Base-by-base conservation (phyloP, 64 coral and sea anemone genomes). In the Acropora yongei region DNA sequence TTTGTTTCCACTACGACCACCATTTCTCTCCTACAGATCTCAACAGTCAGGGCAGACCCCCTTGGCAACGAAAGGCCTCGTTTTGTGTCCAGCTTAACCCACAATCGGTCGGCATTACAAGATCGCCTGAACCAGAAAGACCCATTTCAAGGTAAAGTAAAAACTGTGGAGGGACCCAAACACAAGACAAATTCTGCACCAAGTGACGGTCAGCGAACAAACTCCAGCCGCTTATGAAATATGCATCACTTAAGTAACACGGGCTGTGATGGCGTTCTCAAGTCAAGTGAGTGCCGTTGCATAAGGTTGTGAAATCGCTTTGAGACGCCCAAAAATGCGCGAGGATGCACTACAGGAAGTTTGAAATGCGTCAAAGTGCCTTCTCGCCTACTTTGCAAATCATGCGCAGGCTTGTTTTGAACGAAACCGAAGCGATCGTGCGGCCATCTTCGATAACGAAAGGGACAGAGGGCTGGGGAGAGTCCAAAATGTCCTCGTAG, bases 1-100 rank as follows among this genome's bases (percentile, higher is more conserved):
- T 30, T 30, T 30, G 30, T 30, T 30, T 30, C 10, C 11, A 5
- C 6, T 6, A 39, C 39, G 68, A 4, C 3, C 5, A 1, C 3
- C 13, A 48, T 77, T 1, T 77, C 44, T 49, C 44, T 6, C 14
- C 39, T 50, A 43, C 9, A 85, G 82, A 85, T 85, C 5, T 47
- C 63, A 3, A 85, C 63, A 43, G 82, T 85, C 6, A 85, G 44
- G 44, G 82, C 82, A 71, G 82, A 85, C 30, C 82, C 82, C 1
- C 82, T 44, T 19, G 82, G 82, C 20, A 69, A 16, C 48, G 71
- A 66, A 44, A 85, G 44, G 11, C 82, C 82, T 47, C 82, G 43
- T 49, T 85, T 85, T 85, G 82, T 85, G 8, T 16, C 65, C 3
- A 65, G 6, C 30, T 49, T 85, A 17, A 85, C 49, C 18, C 69